Evolutionary conservation across 2,113 vertebrate species (phyloP).

Genomic region (Macroglossus sobrinus): DNA sequence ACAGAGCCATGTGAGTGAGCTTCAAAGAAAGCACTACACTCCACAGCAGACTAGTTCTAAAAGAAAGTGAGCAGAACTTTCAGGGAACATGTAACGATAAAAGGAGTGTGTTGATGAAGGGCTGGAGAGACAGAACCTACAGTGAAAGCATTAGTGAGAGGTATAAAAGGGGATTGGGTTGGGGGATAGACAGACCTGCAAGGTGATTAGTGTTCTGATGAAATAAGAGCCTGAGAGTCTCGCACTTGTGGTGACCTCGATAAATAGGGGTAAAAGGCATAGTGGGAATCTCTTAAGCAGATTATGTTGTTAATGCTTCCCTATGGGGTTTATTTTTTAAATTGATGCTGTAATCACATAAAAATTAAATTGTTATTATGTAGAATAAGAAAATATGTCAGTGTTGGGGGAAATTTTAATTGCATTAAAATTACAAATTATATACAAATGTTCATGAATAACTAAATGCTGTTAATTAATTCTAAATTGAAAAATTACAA

Average conservation of each 20-base stretch:
- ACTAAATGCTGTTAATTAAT: background rate
- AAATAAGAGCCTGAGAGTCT: background rate
- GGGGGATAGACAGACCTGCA: background rate
- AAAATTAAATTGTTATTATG: constrained; percentile 7
- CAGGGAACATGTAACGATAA: background rate
- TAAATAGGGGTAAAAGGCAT: background rate
- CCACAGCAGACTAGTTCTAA: too few species aligned
- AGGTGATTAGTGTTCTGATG: background rate
- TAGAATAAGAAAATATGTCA: background rate
- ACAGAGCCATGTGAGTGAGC: background rate
- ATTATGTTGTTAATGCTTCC: background rate
- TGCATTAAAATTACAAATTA: constrained; percentile 51
- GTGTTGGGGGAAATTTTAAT: constrained; percentile 17
- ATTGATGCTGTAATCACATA: background rate
- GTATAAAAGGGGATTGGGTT: background rate
- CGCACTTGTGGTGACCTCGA: background rate
- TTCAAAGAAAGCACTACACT: background rate
- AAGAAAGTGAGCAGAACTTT: background rate
- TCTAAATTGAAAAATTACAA: constrained; percentile 52
- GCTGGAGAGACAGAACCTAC: background rate
- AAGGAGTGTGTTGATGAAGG: background rate
- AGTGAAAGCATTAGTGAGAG: background rate
- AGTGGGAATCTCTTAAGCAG: background rate
- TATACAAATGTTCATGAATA: constrained; percentile 6
- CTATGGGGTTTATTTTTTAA: background rate